Evolutionary conservation across 2,888 invertebrate species (phyloP), one percentile per base, ranked within the genome.

Genomic region (Ectropis crepuscularia): DNA sequence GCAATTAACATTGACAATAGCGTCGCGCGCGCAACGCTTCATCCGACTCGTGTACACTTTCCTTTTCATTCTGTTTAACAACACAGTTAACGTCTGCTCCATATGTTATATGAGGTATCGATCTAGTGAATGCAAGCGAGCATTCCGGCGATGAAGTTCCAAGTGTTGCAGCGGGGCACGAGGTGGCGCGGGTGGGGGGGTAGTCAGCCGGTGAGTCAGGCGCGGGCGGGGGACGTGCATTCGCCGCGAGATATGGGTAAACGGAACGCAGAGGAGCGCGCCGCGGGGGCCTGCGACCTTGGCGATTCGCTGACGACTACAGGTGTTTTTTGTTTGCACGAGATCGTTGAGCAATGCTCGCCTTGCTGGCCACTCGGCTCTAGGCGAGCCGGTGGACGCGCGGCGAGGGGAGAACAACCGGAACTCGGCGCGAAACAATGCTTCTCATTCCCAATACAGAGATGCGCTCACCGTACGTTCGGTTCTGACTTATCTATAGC

Each of bases 191-290:
- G 73, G 78, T 78, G 82, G 39, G 41, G 39, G 41, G 51, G 41
- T 10, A 41, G 51, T 28, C 50, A 50, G 70, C 67, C 73, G 79
- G 84, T 88, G 89, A 89, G 84, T 89, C 88, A 89, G 74, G 79
- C 68, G 87, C 82, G 88, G 86, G 77, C 75, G 85, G 85, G 87
- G 87, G 81, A 73, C 82, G 85, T 90, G 89, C 90, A 88, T 82
- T 88, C 83, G 88, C 87, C 88, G 90, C 88, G 88, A 91, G 89
- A 92, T 92, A 89, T 92, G 88, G 92, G 90, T 92, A 90, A 92
- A 86, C 90, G 90, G 89, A 90, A 87, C 91, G 90, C 86, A 74
- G 85, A 87, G 85, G 74, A 83, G 81, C 86, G 82, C 84, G 84
- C 84, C 80, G 83, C 87, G 83, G 87, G 88, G 89, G 88, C 88